Base-by-base conservation (phyloP, 2,888 invertebrate genomes). In the Pyrrhosoma nymphula region DNA sequence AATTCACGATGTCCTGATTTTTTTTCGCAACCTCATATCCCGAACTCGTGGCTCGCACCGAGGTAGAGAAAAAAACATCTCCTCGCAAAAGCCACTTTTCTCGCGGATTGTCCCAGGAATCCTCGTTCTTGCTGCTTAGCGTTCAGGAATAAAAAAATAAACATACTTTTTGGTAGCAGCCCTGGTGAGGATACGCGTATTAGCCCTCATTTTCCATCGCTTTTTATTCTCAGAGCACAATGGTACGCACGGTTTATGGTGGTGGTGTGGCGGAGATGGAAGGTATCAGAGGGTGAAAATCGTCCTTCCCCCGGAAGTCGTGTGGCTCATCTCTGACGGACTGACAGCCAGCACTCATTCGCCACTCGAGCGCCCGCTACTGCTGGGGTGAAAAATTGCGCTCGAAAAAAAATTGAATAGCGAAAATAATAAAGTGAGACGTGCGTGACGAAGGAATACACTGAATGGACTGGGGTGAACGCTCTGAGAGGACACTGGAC, bases 261-360 rank as follows among this genome's bases (percentile, higher is more conserved):
- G 60, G 20, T 12, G 56, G 16, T 56, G 56, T n/a, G n/a, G 26
- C 23, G 20, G 69, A 0, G 69, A 69, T 26, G 69, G 6, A 69
- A 82, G 69, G 3, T 35, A 35, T 82, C 82, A 35, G 82, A 16
- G 35, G 16, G 82, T 35, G 14, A 35, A 82, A 82, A 82, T 35
- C 16, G 35, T 26, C 69, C 26, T n/a, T 23, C 18, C 69, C 26
- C 26, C 69, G 69, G 1, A 1, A 3, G 30, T 47, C 8, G 35
- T n/a, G 69, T 18, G 23, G 16, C 82, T 82, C 82, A 35, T 69
- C 69, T 82, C 82, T 8, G 47, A 82, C 82, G 16, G 30, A 35
- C 82, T 35, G 82, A 30, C 82, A 82, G 82, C 82, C 47, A 82
- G 82, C 82, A 82, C 82, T 82, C 35, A 82, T 82, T 47, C 26